Conservation (phyloP, 30 jellyfish, hydroid and myxozoan genomes). For the Nemopilema nomurai region DNA sequence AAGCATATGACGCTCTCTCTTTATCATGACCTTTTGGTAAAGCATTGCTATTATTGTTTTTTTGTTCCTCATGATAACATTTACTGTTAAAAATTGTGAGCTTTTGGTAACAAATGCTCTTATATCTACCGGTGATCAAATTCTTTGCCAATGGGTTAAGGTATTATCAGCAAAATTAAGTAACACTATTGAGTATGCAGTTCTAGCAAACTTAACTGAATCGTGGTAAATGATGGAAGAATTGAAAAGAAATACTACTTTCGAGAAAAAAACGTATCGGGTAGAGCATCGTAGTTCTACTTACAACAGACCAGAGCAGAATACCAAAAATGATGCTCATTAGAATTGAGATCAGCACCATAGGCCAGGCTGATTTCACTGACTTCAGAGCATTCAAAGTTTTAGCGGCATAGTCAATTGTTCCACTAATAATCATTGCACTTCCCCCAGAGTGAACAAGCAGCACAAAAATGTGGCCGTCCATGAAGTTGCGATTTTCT, state of each 20-base stretch:
- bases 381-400: slow-evolving; percentile 33
- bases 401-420: slow-evolving; percentile 30
- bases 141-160: too few species aligned
- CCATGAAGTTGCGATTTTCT: slow-evolving; percentile 37
- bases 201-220: too few species aligned
- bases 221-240: neutral
- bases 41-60: too few species aligned
- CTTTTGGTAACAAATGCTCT: too few species aligned
- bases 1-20: too few species aligned
- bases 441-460: slow-evolving; percentile 65
- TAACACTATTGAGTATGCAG: too few species aligned
- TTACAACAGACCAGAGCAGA: slow-evolving; percentile 69
- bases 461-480: slow-evolving; percentile 37
- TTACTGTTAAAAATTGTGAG: too few species aligned
- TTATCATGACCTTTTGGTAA: too few species aligned
- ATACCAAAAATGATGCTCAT: slow-evolving; percentile 54
- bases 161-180: too few species aligned
- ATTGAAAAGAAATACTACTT: too few species aligned
- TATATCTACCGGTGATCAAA: too few species aligned
- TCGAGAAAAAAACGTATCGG: neutral
- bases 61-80: too few species aligned
- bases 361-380: slow-evolving; percentile 42
- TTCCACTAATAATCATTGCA: slow-evolving; percentile 64
- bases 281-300: slow-evolving; percentile 3
- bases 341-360: slow-evolving; percentile 34